Base-by-base conservation (phyloP, 2,888 invertebrate species). In the Cephus pulcher region DNA sequence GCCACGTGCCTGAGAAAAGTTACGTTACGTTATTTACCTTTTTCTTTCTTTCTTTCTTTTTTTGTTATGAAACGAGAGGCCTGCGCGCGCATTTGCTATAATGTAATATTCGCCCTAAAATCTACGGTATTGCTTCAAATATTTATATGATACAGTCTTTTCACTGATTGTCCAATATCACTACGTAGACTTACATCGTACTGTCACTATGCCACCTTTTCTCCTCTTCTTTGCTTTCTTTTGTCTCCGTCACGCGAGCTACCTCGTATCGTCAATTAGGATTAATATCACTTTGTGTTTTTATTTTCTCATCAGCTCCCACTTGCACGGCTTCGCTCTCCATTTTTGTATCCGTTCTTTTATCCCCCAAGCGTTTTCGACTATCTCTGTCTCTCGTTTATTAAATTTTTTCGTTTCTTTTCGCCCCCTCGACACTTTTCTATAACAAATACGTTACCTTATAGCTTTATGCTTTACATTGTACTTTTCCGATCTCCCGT, bases 91-190 rank as follows among this genome's bases (percentile, higher is more conserved):
- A 56, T 56, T 73, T 75, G 69, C 68, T 80, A 70, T 37, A 69
- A 79, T 75, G 56, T 75, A 77, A 86, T 56, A 86, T 86, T 88
- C 84, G 82, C 80, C 81, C 88, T 88, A 88, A 82, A 78, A 78
- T 80, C 87, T 89, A 89, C 84, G 81, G 85, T 91, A 91, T 91
- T 90, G 90, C 90, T 91, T 90, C 87, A 84, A 56, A 88, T 87
- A 90, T 90, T 56, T 87, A 88, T 91, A 91, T 90, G 90, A 89
- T 91, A 91, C 91, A 91, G 91, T 91, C 91, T 91, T 90, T 89
- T 91, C 90, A 91, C 91, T 91, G 91, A 91, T 91, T 91, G 91
- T 91, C 91, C 91, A 88, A 89, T 90, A 91, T 91, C 90, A 90
- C 91, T 90, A 89, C 87, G 85, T 89, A 88, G 37, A 76, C 75